Evolutionary conservation across 2,113 vertebrate species (phyloP).

Genomic region (Oriolus oriolus): DNA sequence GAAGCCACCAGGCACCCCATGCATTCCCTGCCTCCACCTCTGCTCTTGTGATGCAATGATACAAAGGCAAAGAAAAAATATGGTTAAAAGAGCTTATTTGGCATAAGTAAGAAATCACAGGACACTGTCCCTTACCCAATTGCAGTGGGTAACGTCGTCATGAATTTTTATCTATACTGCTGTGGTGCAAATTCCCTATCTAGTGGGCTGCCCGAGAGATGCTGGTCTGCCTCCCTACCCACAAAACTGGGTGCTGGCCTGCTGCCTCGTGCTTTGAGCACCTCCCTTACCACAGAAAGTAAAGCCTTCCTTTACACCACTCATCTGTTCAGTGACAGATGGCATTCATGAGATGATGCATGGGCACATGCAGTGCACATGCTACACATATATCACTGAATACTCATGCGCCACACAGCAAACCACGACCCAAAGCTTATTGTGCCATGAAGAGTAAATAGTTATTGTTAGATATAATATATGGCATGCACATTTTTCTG

Average conservation of each 20-base stretch:
- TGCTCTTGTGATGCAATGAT: not conserved
- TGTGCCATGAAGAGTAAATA: not conserved
- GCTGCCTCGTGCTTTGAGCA: not conserved
- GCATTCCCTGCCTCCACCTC: not conserved
- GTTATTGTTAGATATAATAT: not conserved
- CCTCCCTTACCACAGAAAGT: not conserved
- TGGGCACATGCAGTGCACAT: fast-evolving
- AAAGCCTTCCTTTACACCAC: not conserved
- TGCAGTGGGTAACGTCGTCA: not conserved
- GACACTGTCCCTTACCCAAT: not conserved
- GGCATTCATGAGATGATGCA: not conserved
- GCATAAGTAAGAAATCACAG: not conserved
- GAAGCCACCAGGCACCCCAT: not conserved
- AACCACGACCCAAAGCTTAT: not conserved
- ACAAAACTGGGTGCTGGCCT: not conserved
- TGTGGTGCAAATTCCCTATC: not conserved
- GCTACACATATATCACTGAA: not conserved
- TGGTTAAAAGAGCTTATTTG: not conserved
- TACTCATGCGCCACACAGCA: not conserved
- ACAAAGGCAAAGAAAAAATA: not conserved
- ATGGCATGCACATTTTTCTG: not conserved
- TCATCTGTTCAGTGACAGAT: not conserved
- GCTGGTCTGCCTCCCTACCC: not conserved
- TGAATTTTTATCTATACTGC: not conserved
- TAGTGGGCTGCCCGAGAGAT: not conserved